phyloP scores from a whole-genome alignment of 2,113 vertebrate species.

The Odocoileus virginianus region DNA sequence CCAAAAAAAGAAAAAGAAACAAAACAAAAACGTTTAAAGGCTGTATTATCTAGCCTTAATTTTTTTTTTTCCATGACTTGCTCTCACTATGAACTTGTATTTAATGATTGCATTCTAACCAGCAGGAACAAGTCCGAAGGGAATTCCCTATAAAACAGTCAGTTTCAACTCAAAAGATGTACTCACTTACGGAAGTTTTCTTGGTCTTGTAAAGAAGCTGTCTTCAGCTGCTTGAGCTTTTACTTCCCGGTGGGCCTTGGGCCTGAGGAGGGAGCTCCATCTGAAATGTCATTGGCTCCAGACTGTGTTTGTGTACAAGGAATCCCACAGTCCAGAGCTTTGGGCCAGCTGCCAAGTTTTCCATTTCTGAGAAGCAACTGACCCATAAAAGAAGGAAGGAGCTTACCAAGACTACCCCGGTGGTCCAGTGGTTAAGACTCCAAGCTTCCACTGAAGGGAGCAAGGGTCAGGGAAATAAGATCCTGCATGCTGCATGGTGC shows the following conservation, averaged over 20 bases:
- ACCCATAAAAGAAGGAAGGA: not conserved
- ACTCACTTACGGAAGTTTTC: conserved; percentile 32
- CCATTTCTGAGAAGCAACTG: not conserved
- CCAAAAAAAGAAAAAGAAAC: not conserved
- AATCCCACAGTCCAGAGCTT: not conserved
- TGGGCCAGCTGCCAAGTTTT: not conserved
- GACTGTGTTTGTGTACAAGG: not conserved
- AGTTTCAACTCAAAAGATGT: conserved; percentile 29
- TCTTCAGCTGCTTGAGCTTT: not conserved
- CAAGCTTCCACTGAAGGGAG: not conserved
- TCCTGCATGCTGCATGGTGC: not conserved
- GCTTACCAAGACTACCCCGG: not conserved
- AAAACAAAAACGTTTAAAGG: not conserved
- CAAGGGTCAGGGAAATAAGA: not conserved
- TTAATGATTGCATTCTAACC: conserved; percentile 3
- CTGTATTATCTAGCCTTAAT: not conserved
- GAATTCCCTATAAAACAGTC: not conserved
- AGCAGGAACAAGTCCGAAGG: not conserved
- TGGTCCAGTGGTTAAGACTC: not conserved
- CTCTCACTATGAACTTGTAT: not conserved
- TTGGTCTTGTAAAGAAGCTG: conserved; percentile 32
- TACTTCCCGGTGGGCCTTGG: not conserved
- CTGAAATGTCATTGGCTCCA: not conserved
- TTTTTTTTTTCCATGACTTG: not conserved
- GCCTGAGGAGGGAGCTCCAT: not conserved